These are phyloP conservation scores for Diadegma fenestrale DNA, from an alignment of 2,888 invertebrate species.

Conservation along the genomic window DNA sequence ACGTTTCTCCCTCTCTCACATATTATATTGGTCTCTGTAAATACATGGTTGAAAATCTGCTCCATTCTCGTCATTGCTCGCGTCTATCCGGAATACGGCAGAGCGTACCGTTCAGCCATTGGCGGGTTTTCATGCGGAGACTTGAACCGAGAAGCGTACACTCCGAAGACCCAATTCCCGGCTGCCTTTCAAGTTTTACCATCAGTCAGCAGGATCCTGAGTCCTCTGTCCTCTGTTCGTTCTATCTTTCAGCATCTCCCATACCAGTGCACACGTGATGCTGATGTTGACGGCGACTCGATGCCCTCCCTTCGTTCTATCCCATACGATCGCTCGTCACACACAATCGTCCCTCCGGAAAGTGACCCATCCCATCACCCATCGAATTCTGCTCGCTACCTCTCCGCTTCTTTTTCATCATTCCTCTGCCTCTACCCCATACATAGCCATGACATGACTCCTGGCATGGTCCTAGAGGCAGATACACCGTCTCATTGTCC, in stretches of 20 bases:
- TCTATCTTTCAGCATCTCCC: conserved; percentile 55
- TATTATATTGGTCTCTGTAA: conserved; percentile 73
- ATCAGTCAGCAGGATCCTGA: conserved; percentile 75
- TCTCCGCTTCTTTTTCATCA: conserved; percentile 57
- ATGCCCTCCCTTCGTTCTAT: conserved; percentile 64
- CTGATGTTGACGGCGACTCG: conserved; percentile 72
- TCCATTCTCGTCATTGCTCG: conserved; percentile 60
- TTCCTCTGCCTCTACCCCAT: conserved; percentile 44
- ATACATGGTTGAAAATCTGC: conserved; percentile 61
- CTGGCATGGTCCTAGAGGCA: conserved; percentile 25
- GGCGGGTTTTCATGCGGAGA: conserved; percentile 52
- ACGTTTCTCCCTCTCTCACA: conserved; percentile 67
- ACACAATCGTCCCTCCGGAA: conserved; percentile 70
- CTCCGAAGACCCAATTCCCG: conserved; percentile 75
- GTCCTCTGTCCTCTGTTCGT: conserved; percentile 57
- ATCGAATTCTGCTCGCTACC: conserved; percentile 33
- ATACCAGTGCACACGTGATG: conserved; percentile 47
- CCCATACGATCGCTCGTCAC: conserved; percentile 61
- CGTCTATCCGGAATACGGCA: conserved; percentile 57
- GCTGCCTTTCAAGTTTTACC: conserved; percentile 76
- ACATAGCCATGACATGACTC: conserved; percentile 38
- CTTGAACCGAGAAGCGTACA: conserved; percentile 57
- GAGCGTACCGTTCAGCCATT: conserved; percentile 58
- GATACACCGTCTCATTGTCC: conserved; percentile 11
- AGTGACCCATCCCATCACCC: conserved; percentile 49